These are phyloP conservation scores for Strongylocentrotus purpuratus DNA, from an alignment of 35 echinoderm and acorn worm genomes.

Conservation along the genomic window DNA sequence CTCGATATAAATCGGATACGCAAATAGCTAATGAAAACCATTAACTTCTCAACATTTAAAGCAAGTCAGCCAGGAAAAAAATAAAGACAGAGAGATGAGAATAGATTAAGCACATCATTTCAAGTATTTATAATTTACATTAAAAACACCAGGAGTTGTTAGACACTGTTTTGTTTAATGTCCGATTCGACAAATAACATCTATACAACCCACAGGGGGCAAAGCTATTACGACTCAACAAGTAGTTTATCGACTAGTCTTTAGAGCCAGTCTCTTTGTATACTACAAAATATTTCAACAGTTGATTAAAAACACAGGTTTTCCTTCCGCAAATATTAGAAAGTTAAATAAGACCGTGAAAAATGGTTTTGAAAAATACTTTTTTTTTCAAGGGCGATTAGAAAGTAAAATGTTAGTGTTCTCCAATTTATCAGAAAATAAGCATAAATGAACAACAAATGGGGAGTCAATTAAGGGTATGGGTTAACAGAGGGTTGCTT, in stretches of 20 bases:
- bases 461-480: neutral
- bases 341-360: too few relatives aligned
- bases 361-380: neutral
- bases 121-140: neutral
- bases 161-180: conserved; percentile 21
- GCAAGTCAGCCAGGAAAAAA: neutral
- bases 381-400: neutral
- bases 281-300: conserved; percentile 33
- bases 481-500: too few relatives aligned
- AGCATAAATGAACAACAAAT: neutral
- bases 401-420: neutral
- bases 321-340: too few relatives aligned
- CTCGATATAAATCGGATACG: neutral
- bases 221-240: neutral
- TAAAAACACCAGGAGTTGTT: neutral
- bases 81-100: neutral
- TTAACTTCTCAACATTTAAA: neutral
- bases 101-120: conserved; percentile 1
- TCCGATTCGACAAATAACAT: neutral
- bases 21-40: neutral
- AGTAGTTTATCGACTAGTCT: conserved; percentile 44
- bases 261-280: neutral
- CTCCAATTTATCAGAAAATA: neutral
- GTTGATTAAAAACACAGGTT: neutral
- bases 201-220: neutral